These are phyloP conservation scores for Lepidurus couesii DNA, from an alignment of 1,140 invertebrate genomes.

Conservation along the genomic window DNA sequence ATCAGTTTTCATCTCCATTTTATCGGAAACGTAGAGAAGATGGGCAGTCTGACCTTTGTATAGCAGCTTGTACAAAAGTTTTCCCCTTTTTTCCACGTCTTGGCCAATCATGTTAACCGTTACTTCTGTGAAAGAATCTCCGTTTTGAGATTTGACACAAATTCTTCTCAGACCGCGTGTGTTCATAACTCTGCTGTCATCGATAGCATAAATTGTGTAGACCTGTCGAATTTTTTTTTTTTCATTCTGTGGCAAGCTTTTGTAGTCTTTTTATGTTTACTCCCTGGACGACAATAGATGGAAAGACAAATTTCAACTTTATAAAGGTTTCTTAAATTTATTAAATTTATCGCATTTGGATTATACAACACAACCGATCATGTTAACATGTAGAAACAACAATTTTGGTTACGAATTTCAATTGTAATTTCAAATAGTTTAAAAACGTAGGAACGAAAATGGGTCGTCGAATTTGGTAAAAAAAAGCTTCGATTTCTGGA, in stretches of 20 bases:
- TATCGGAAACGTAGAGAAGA: neutral
- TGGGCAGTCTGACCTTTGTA: conserved; percentile 18
- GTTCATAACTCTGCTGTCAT: conserved; percentile 8
- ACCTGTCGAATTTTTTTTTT: neutral
- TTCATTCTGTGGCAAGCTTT: neutral
- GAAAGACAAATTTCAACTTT: neutral
- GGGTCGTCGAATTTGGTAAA: neutral
- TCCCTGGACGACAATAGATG: conserved; percentile 1
- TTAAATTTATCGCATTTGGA: no score
- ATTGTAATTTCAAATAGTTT: no score
- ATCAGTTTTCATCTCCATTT: neutral
- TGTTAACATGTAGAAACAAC: neutral
- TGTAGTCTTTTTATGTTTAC: conserved; percentile 19
- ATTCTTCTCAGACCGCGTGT: conserved; percentile 5
- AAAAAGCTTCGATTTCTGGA: neutral
- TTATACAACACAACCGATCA: neutral
- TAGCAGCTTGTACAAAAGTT: conserved; percentile 22
- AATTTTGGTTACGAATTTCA: no score
- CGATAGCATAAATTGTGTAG: conserved; percentile 11
- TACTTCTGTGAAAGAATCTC: conserved; percentile 2
- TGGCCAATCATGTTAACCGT: neutral
- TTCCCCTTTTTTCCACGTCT: neutral
- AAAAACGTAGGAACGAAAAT: neutral
- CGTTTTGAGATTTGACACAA: neutral
- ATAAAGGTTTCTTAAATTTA: neutral